A percentile compares a stretch with the other conserved stretches of the same genome.
Conservation (phyloP, 2,113 vertebrate genomes). For the Chunga burmeisteri region DNA sequence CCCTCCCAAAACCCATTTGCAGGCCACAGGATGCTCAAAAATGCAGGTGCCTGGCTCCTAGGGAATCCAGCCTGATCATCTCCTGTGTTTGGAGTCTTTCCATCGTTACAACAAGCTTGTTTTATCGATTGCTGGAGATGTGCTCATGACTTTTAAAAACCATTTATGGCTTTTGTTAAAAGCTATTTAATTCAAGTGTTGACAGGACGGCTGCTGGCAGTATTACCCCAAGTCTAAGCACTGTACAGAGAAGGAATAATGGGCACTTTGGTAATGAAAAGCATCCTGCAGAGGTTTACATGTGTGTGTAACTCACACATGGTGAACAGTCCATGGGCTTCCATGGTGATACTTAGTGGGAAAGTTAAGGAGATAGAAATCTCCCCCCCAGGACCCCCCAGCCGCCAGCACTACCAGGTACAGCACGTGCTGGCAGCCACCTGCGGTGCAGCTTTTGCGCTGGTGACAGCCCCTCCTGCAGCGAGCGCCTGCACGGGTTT, state of each 20-base stretch:
- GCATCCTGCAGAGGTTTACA: background rate
- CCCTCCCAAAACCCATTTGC: background rate
- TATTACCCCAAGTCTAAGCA: background rate
- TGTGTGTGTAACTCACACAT: background rate
- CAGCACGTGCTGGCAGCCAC: background rate
- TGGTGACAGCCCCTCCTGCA: background rate
- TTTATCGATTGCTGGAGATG: background rate
- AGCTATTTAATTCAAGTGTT: background rate
- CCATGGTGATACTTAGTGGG: background rate
- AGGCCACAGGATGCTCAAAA: background rate
- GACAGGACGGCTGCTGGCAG: background rate
- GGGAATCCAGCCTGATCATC: background rate
- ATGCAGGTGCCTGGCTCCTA: background rate
- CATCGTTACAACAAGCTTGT: background rate
- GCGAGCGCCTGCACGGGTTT: background rate
- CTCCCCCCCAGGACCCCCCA: background rate
- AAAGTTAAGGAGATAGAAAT: background rate
- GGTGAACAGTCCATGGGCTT: background rate
- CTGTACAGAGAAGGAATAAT: background rate
- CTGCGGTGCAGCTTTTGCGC: background rate
- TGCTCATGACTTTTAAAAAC: background rate
- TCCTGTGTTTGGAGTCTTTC: background rate
- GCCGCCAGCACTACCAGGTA: background rate
- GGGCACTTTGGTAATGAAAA: background rate
- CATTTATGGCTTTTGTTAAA: background rate